phyloP scores from a whole-genome alignment of 2,888 invertebrate species.

The Drosophila cyrtoloma region DNA sequence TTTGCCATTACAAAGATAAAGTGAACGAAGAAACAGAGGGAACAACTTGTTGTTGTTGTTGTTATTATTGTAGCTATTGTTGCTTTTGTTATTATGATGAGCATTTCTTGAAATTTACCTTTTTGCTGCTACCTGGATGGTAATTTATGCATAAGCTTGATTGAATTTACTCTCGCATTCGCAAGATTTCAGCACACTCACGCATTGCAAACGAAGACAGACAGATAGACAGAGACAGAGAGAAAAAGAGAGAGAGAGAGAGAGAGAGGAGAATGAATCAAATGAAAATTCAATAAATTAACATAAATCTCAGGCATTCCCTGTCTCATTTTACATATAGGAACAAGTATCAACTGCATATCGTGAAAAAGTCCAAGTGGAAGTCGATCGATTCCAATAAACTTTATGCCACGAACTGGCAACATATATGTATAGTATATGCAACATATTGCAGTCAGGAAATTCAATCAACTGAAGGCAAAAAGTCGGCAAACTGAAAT shows the following conservation, averaged over 20 bases:
- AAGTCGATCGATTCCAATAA: conserved; percentile 73
- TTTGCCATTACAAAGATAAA: conserved; percentile 74
- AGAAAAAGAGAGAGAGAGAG: neutral
- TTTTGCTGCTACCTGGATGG: conserved; percentile 32
- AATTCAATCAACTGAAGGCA: conserved; percentile 64
- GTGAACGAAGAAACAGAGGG: conserved; percentile 38
- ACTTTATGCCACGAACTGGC: conserved; percentile 63
- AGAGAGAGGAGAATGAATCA: conserved; percentile 42
- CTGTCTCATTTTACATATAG: conserved; percentile 50
- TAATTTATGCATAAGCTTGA: conserved; percentile 77
- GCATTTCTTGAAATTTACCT: conserved; percentile 31
- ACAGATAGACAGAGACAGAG: neutral
- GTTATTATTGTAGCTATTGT: conserved; percentile 28
- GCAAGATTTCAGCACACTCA: conserved; percentile 52
- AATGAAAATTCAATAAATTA: conserved; percentile 78
- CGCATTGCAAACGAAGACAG: conserved; percentile 1
- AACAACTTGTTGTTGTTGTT: conserved; percentile 28
- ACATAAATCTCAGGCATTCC: conserved; percentile 72
- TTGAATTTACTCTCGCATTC: conserved; percentile 65
- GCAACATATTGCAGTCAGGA: conserved; percentile 53
- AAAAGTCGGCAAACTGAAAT: conserved; percentile 1
- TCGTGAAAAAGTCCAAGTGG: conserved; percentile 13
- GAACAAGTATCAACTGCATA: conserved; percentile 52
- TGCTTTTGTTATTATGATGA: conserved; percentile 54
- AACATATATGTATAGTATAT: conserved; percentile 43